phyloP scores from a whole-genome alignment of 2,113 vertebrate species.

The Chionodraco myersi region DNA sequence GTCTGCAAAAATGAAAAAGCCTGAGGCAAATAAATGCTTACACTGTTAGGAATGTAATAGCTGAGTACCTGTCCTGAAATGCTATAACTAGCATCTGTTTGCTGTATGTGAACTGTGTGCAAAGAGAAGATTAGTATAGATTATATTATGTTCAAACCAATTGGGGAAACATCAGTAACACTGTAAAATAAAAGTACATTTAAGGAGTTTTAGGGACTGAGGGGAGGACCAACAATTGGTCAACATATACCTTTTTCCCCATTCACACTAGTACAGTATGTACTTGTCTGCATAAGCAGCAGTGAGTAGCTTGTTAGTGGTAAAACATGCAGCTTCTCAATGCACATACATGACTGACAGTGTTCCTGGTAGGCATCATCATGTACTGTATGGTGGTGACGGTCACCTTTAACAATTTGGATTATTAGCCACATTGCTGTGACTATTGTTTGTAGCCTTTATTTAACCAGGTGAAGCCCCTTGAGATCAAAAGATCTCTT shows the following conservation, averaged over 20 bases:
- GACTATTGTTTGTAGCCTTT: too few relatives aligned
- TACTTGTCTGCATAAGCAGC: not conserved
- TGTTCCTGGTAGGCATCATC: not conserved
- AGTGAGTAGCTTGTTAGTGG: not conserved
- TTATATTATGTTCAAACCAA: not conserved
- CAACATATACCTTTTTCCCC: not conserved
- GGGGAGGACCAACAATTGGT: not conserved
- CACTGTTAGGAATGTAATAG: conserved; percentile 45
- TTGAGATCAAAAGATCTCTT: too few relatives aligned
- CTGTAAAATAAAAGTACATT: not conserved
- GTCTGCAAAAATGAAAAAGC: conserved; percentile 57
- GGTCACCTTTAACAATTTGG: not conserved
- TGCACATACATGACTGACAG: conserved; percentile 5
- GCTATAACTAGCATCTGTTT: conserved; percentile 44
- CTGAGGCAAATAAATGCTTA: conserved; percentile 47
- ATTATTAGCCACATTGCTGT: too few relatives aligned
- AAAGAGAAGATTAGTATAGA: conserved; percentile 27
- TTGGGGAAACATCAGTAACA: not conserved
- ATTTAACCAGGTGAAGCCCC: too few relatives aligned
- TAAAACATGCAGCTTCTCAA: not conserved
- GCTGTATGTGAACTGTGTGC: not conserved
- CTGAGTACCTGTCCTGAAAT: conserved; percentile 22
- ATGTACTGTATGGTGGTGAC: not conserved
- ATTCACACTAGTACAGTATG: not conserved
- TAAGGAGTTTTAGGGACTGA: not conserved